Evolutionary conservation across 2,113 vertebrate genomes (phyloP).

Genomic region (Cromileptes altivelis): DNA sequence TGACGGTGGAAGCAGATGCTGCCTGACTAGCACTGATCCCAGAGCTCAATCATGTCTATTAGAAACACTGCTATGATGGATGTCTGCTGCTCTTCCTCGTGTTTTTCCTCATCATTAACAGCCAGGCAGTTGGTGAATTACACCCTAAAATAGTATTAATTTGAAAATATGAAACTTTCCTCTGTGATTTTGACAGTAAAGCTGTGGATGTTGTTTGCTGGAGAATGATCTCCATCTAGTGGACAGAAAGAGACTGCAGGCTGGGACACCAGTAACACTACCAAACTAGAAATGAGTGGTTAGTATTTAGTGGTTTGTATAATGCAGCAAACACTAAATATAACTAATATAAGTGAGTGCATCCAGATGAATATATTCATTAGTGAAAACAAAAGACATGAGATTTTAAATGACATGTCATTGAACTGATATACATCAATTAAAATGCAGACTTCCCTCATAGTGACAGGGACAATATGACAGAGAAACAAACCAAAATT

Average conservation of each 20-base stretch:
- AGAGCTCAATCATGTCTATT: conserved; percentile 13
- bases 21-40: background rate
- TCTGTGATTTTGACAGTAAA: background rate
- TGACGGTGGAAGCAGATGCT: conserved; percentile 23
- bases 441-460: too few relatives aligned
- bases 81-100: conserved; percentile 10
- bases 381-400: too few relatives aligned
- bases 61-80: conserved; percentile 1
- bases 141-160: background rate
- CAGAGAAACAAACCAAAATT: too few relatives aligned
- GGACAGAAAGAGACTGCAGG: background rate
- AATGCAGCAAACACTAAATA: too few relatives aligned
- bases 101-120: conserved; percentile 1
- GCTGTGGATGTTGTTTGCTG: background rate
- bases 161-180: conserved; percentile 7
- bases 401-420: too few relatives aligned
- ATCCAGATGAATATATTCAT: too few relatives aligned
- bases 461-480: too few relatives aligned
- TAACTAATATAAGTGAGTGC: too few relatives aligned
- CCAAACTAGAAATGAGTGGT: background rate
- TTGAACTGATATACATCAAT: too few relatives aligned
- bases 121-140: background rate
- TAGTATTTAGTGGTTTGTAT: background rate
- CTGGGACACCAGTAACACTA: background rate
- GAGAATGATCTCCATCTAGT: background rate